Conservation (phyloP, 2,797 vertebrate genomes). For the Otolemur crassicaudatus region DNA sequence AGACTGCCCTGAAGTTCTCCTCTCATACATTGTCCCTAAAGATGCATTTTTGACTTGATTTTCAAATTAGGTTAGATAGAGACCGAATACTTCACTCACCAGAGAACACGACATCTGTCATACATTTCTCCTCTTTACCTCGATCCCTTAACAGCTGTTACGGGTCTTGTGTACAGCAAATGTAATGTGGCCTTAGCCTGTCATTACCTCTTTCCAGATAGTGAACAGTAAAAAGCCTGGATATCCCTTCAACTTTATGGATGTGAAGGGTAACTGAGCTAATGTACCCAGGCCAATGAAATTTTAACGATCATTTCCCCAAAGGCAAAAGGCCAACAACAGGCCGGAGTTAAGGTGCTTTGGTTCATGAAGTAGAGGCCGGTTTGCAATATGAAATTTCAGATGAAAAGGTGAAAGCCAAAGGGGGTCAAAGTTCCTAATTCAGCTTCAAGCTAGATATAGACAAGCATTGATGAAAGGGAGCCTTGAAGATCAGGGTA, state of each 20-base stretch:
- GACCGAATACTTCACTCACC: slow-evolving; percentile 77
- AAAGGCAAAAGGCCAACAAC: slow-evolving; percentile 70
- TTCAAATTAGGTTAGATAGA: slow-evolving; percentile 82
- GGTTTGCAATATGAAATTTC: slow-evolving; percentile 65
- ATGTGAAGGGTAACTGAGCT: slow-evolving; percentile 80
- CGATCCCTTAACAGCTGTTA: slow-evolving; percentile 80
- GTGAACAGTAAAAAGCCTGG: slow-evolving; percentile 83
- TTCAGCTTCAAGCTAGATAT: slow-evolving; percentile 56
- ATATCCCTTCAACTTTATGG: slow-evolving; percentile 81
- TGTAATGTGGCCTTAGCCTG: slow-evolving; percentile 59
- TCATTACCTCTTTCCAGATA: slow-evolving; percentile 79
- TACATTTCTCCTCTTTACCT: slow-evolving; percentile 73
- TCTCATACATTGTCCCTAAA: slow-evolving; percentile 68
- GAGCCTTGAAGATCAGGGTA: neutral
- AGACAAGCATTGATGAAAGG: slow-evolving; percentile 38
- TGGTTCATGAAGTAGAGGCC: slow-evolving; percentile 69
- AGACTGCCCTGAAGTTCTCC: slow-evolving; percentile 70
- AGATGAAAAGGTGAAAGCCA: slow-evolving; percentile 60
- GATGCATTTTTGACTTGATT: slow-evolving; percentile 75
- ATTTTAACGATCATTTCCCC: slow-evolving; percentile 83
- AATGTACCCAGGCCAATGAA: slow-evolving; percentile 82
- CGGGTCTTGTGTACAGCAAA: slow-evolving; percentile 75
- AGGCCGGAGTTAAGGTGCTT: slow-evolving; percentile 69
- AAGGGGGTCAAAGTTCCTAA: slow-evolving; percentile 37
- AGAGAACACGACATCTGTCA: slow-evolving; percentile 80